Conservation (phyloP, 2,888 invertebrate genomes). For the Epirrhoe tristata region DNA sequence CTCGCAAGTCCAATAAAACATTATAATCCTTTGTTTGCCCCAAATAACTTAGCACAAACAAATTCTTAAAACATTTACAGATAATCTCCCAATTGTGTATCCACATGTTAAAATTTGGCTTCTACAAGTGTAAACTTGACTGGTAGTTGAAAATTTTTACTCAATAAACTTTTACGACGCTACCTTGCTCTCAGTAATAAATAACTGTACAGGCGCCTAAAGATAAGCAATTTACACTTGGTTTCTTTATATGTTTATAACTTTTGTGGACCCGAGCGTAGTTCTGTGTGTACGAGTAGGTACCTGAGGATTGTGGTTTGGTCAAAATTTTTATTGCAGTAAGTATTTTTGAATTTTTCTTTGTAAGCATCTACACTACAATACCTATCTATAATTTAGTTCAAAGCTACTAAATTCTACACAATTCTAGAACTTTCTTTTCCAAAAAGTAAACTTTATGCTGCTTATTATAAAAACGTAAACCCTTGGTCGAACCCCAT, state of each 20-base stretch:
- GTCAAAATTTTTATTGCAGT: neutral
- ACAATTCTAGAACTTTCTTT: neutral
- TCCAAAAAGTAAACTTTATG: too few relatives aligned
- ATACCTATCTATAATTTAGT: too few relatives aligned
- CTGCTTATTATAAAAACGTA: too few relatives aligned
- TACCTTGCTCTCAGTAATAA: slow-evolving; percentile 52
- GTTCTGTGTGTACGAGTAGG: slow-evolving; percentile 16
- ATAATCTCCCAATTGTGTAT: slow-evolving; percentile 51
- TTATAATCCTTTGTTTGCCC: slow-evolving; percentile 65
- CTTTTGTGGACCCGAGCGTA: slow-evolving; percentile 22
- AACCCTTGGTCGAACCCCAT: too few relatives aligned
- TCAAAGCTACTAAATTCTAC: too few relatives aligned
- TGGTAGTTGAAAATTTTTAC: slow-evolving; percentile 46
- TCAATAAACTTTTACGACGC: slow-evolving; percentile 63
- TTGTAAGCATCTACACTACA: too few relatives aligned
- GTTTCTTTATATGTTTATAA: slow-evolving; percentile 28
- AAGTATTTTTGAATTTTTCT: too few relatives aligned
- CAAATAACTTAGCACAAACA: slow-evolving; percentile 42
- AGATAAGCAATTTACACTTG: slow-evolving; percentile 47
- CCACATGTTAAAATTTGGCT: slow-evolving; percentile 38
- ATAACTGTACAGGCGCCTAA: slow-evolving; percentile 57
- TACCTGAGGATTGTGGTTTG: slow-evolving; percentile 13
- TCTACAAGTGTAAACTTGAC: slow-evolving; percentile 57
- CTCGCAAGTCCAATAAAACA: slow-evolving; percentile 31
- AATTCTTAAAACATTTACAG: slow-evolving; percentile 33